Evolutionary conservation across 2,113 vertebrate genomes (phyloP).

Genomic region (Pungitius pungitius): DNA sequence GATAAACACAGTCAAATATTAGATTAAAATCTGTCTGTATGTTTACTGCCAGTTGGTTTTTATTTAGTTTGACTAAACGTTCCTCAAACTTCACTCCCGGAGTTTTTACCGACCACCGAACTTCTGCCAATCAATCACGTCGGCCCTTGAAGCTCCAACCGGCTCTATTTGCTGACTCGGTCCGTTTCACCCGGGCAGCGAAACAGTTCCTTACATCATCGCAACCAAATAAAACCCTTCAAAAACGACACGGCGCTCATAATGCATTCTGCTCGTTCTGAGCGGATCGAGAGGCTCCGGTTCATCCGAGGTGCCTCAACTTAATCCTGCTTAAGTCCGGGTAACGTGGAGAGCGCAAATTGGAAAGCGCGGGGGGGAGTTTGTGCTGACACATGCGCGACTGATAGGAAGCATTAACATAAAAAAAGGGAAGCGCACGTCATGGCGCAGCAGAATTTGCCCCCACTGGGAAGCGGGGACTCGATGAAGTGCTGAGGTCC

Average conservation of each 20-base stretch:
- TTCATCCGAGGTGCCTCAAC: slow-evolving; percentile 63
- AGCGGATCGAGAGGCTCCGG: slow-evolving; percentile 58
- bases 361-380: slow-evolving; percentile 37
- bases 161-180: slow-evolving; percentile 48
- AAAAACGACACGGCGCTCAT: slow-evolving; percentile 28
- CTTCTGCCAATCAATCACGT: slow-evolving; percentile 60
- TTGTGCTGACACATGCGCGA: slow-evolving; percentile 66
- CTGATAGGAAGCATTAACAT: slow-evolving; percentile 67
- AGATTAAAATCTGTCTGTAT: background rate
- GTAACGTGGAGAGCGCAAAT: slow-evolving; percentile 66
- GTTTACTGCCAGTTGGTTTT: background rate
- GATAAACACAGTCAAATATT: background rate
- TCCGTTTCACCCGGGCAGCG: slow-evolving; percentile 28
- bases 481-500: slow-evolving; percentile 63
- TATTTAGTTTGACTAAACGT: slow-evolving; percentile 5
- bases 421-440: slow-evolving; percentile 61
- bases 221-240: slow-evolving; percentile 38
- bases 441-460: slow-evolving; percentile 57
- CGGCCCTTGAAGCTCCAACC: slow-evolving; percentile 58
- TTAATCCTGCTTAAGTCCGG: slow-evolving; percentile 71
- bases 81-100: slow-evolving; percentile 12
- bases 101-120: slow-evolving; percentile 28
- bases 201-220: slow-evolving; percentile 44
- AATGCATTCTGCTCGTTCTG: slow-evolving; percentile 44
- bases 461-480: slow-evolving; percentile 30